Evolutionary conservation across 2,797 vertebrate genomes (phyloP), one percentile per base, ranked within the genome.

Genomic region (Lemur catta): DNA sequence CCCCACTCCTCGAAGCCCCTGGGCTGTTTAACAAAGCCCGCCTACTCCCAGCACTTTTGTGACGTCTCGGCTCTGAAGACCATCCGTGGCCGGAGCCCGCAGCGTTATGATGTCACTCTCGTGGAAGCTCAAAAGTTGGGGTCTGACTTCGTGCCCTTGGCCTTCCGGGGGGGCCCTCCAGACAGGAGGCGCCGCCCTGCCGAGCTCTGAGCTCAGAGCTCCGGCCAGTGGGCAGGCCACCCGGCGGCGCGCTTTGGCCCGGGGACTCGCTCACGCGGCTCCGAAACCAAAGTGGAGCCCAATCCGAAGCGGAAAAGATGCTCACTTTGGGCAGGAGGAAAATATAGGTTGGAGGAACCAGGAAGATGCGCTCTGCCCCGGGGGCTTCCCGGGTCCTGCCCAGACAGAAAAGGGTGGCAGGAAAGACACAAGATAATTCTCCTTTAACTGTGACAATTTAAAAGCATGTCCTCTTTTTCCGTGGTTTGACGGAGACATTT

Each of bases 301-400:
- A 7, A 0, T 15, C 15, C 4, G 0, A 38, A 61, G 52, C 52
- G 4, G 9, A 18, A 41, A 38, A 26, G 33, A 20, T 2, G 1
- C 59, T 17, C 1, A 9, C 20, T 4, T 46, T 22, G 30, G 14
- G 86, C 75, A 35, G 7, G 0, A 12, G 6, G 22, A 33, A 65
- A 8, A 46, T 33, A 0, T 0, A 33, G 11, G 22, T 55, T 38
- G 43, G 4, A 57, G 81, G n/a, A 72, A 63, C 6, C 12, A 1
- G 20, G 6, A 46, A 17, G 8, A 59, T 15, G 17, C 0, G 4
- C 18, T 14, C 17, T 43, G 33, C 43, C 38, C 0, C 0, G 0
- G 0, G 59, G 30, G 17, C 55, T 61, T 46, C 43, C 82, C 0
- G 1, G 4, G 55, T 41, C 48, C 71, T 17, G 28, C 48, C 4